Evolutionary conservation across 2,797 vertebrate species (phyloP), one percentile per base, ranked within the genome.

Genomic region (Girardinus metallicus): DNA sequence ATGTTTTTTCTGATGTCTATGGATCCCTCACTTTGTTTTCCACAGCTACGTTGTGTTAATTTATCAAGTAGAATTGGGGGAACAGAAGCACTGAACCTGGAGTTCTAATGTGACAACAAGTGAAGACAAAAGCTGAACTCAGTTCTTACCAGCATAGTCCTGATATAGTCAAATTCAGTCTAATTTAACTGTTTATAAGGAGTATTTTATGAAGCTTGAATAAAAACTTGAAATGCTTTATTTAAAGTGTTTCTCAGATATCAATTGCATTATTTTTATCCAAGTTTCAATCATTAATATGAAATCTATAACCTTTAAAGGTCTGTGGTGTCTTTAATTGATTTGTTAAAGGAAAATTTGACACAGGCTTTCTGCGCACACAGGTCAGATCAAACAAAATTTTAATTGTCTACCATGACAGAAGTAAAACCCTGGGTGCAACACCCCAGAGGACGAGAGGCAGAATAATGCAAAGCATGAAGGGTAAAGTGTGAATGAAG

Each of bases 401-500:
- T 34, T 64, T 70, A 77, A 5, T 73, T 12, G 2, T 41, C 23
- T 47, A 29, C 21, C 41, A 15, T 57, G 47, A 46, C 73, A 5
- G n/a, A 41, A 41, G 23, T 13, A 5, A 68, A 68, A 60, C 31
- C 26, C 11, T 8, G n/a, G 39, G 15, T 29, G 75, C 70, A 18
- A 64, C 55, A 57, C 46, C 62, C 41, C 60, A 57, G 55, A 51
- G n/a, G 68, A 71, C 55, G 31, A 49, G 18, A 29, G 23, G 57
- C 2, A 76, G 18, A 70, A 2, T 51, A 29, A 57, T 34, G 36
- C 39, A 46, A 4, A 41, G 39, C 34, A 53, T 18, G 44, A 31
- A 53, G n/a, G 8, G 76, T 1, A 68, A 78, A 88, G 53, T 78
- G 70, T 51, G 73, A 86, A 76, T 73, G 72, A 79, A 68, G 71